phyloP scores from a whole-genome alignment of 2,113 vertebrate genomes.

The Turdus rufiventris region DNA sequence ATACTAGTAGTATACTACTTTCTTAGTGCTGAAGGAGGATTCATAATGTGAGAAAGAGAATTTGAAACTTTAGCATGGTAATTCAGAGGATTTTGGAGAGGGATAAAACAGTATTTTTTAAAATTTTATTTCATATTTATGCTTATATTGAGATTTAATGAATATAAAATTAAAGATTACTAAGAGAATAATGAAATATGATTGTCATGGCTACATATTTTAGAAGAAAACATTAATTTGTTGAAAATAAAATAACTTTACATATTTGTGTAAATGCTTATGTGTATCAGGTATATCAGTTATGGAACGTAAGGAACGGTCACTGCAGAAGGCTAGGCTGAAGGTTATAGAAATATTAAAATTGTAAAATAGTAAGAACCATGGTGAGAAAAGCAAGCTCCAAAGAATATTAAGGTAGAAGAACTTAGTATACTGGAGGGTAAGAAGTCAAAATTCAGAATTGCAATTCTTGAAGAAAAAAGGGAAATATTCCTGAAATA shows the following conservation, averaged over 20 bases:
- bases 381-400: not conserved
- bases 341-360: not conserved
- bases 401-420: not conserved
- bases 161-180: not conserved
- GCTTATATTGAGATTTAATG: not conserved
- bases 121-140: not conserved
- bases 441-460: not conserved
- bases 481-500: not conserved
- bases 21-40: not conserved
- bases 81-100: not conserved
- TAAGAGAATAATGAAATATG: not conserved
- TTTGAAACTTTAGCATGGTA: not conserved
- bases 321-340: not conserved
- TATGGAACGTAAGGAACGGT: not conserved
- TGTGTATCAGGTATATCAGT: not conserved
- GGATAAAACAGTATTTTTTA: not conserved
- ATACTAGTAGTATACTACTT: not conserved
- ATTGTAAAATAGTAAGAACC: not conserved
- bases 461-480: not conserved
- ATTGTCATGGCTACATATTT: not conserved
- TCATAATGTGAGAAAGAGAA: conserved; percentile 11
- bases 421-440: not conserved
- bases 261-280: not conserved
- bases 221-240: not conserved
- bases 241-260: not conserved